phyloP scores from a whole-genome alignment of 2,888 invertebrate species.

The Cyrtodaria siliqua region DNA sequence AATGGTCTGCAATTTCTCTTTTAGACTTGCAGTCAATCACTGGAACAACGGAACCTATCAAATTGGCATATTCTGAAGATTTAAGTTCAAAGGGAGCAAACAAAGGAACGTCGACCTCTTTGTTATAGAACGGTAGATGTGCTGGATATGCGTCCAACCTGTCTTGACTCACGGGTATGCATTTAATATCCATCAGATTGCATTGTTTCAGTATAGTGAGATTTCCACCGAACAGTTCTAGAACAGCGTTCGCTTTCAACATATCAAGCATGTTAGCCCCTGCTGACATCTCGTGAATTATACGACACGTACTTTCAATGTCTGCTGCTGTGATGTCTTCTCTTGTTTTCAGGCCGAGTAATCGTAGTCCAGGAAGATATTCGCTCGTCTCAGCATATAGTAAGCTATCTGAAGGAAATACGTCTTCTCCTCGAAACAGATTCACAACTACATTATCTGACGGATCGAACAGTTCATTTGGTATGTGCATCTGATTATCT shows the following conservation, averaged over 20 bases:
- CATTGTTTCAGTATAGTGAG: neutral
- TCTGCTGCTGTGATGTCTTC: slow-evolving; percentile 20
- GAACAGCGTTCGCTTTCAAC: slow-evolving; percentile 14
- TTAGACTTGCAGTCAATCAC: slow-evolving; percentile 15
- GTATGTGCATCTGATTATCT: neutral
- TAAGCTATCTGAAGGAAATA: slow-evolving; percentile 27
- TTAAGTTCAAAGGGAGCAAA: slow-evolving; percentile 33
- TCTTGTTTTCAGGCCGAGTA: slow-evolving; percentile 17
- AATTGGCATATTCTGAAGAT: slow-evolving; percentile 9
- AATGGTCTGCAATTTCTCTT: neutral
- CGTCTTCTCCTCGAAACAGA: slow-evolving; percentile 22
- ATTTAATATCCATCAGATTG: slow-evolving; percentile 19
- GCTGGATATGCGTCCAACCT: neutral
- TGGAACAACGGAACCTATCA: slow-evolving; percentile 36
- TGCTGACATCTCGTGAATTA: neutral
- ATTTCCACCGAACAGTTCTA: slow-evolving; percentile 5
- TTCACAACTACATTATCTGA: slow-evolving; percentile 11
- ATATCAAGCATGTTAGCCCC: neutral
- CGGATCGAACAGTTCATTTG: slow-evolving; percentile 46
- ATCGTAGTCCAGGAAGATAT: neutral
- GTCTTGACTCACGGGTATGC: slow-evolving; percentile 4
- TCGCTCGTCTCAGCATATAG: neutral
- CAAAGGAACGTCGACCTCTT: neutral
- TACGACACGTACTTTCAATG: slow-evolving; percentile 6
- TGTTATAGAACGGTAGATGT: slow-evolving; percentile 1